These are phyloP conservation scores for Anticlea derivata DNA, from an alignment of 2,888 invertebrate species.

Conservation along the genomic window DNA sequence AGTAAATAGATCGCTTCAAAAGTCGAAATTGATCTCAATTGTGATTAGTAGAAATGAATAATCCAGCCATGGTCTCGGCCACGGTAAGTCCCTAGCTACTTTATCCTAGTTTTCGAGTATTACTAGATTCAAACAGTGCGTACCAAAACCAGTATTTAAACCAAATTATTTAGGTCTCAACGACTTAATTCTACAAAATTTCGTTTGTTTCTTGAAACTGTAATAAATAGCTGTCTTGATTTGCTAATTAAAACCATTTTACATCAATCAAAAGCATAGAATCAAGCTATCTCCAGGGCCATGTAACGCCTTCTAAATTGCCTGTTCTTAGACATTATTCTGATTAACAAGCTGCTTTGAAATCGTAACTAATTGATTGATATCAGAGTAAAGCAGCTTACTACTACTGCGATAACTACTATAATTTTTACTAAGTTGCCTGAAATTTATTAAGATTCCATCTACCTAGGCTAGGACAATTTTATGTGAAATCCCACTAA, in stretches of 20 bases:
- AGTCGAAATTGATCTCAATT: neutral
- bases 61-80: constrained; percentile 73
- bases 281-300: no score
- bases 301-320: neutral
- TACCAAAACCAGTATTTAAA: neutral
- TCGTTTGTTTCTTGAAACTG: neutral
- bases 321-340: no score
- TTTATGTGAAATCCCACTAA: no score
- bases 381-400: neutral
- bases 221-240: neutral
- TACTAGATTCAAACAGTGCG: neutral
- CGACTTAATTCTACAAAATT: neutral
- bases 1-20: neutral
- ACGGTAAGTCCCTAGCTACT: constrained; percentile 60
- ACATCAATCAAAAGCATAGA: neutral
- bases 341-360: no score
- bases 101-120: neutral
- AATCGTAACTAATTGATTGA: neutral
- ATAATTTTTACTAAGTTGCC: no score
- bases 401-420: neutral
- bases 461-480: no score
- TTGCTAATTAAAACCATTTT: neutral
- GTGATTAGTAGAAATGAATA: constrained; percentile 50
- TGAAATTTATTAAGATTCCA: no score
- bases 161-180: neutral